Base-by-base conservation (phyloP, 2,888 invertebrate species). In the Aromia moschata region DNA sequence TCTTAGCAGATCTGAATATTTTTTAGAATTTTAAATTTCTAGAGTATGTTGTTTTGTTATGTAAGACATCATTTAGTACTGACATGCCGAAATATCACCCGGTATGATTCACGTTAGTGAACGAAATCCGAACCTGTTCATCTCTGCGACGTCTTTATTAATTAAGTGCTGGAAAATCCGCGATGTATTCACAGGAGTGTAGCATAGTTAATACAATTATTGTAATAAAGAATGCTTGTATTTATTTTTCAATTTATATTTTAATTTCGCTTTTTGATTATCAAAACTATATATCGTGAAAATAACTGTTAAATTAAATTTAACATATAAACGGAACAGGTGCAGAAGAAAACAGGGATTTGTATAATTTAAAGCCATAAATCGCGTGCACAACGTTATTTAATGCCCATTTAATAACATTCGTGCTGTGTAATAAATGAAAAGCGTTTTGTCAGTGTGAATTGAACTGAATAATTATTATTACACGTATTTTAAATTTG, bases 251-350 rank as follows among this genome's bases (percentile, higher is more conserved):
- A 20, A 40, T 30, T 52, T 52, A 41, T 17, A 38, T 41, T 52
- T 17, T 31, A 38, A 11, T 4, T 16, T 17, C 10, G 17, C 40
- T 52, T 41, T 52, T 52, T 12, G 41, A 40, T 25, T 52, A 40
- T 14, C 17, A 25, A 40, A 41, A 31, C 12, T 4, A 25, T 10
- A 40, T 11, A 49, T 49, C 37, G 37, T 9, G 25, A 38, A 41
- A 16, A 31, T 47, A 43, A 15, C 12, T 45, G 37, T 51, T 45
- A 57, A 57, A 57, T 51, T 51, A 51, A 36, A 49, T 56, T 55
- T 56, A 47, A 49, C 45, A 51, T 57, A 36, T 20, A 46, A 53
- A 53, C 53, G 53, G 43, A 45, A 58, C 58, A 58, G 58, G 58
- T 58, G 58, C 43, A 53, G 46, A 58, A 41, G 45, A 52, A 44